Base-by-base conservation (phyloP, 2,888 invertebrate species). In the Germaria angustata region DNA sequence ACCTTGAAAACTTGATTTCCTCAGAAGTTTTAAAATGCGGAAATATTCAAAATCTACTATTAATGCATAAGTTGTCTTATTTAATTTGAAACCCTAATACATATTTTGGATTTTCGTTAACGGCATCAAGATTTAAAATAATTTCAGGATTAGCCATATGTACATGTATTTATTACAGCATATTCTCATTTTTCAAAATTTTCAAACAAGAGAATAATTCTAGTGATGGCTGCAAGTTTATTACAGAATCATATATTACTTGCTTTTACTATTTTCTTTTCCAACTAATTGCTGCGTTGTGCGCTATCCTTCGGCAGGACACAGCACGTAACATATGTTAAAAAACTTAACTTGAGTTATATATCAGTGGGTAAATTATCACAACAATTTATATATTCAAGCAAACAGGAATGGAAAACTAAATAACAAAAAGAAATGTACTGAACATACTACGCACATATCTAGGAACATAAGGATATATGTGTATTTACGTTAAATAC, bases 331-430 rank as follows among this genome's bases (percentile, higher is more conserved):
- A 78, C 81, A 78, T 81, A 81, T 78, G 77, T 34, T 49, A 22
- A 20, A 59, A 41, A 73, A 36, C 17, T 39, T 9, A 81, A 61
- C 72, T 63, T 65, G 53, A 81, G 78, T 69, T 75, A 69, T 78
- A 61, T 49, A 73, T 72, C 68, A 66, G 63, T 46, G 41, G 55
- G 68, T 77, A 81, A 81, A 73, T 81, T 81, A 81, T 78, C 41
- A 63, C 69, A 75, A 75, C 69, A 81, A 81, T 81, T 78, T 81
- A 69, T 81, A 63, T 57, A 73, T 69, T 34, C 49, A 66, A 69
- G 46, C 20, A 39, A 51, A 15, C 9, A 20, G 13, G 17, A 15
- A 32, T 15, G 13, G 36, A 11, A 59, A 41, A 41, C 2, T 15
- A 57, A 20, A 1, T 59, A 4, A 6, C 36, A 46, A 28, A 46